Base-by-base conservation (phyloP, 2,888 invertebrate species). In the Gastrophysa polygoni region DNA sequence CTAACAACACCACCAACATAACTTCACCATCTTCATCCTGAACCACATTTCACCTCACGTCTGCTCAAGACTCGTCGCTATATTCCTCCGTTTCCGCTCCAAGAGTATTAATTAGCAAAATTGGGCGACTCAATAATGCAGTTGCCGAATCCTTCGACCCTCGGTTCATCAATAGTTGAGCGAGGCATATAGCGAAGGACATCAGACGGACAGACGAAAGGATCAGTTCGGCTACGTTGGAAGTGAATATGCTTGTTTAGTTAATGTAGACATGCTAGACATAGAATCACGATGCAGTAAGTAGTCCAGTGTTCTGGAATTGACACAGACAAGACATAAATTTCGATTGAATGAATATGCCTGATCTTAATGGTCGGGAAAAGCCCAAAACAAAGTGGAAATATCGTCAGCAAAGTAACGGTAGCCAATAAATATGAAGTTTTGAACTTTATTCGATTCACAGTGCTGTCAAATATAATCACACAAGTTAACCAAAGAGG, bases 231-330 rank as follows among this genome's bases (percentile, higher is more conserved):
- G 74, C 73, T 69, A 70, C 67, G 71, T 70, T 73, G 74, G 76
- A 75, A 77, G 54, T 43, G 54, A 54, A 54, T 54, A 44, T 77
- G 71, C 77, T 77, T 78, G 77, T 77, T 76, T 74, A 74, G 74
- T 75, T 77, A 77, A 77, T 77, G 77, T 75, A 75, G 75, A 74
- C 76, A 75, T 64, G n/a, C n/a, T n/a, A n/a, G n/a, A n/a, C n/a
- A n/a, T n/a, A n/a, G n/a, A n/a, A n/a, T n/a, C n/a, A n/a, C n/a
- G n/a, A n/a, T n/a, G n/a, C n/a, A n/a, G n/a, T n/a, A n/a, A n/a
- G n/a, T n/a, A n/a, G n/a, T n/a, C n/a, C n/a, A 24, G 24, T 3
- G 3, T 24, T 7, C 7, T 24, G 7, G 24, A 3, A 24, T 7
- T 24, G 3, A 24, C 24, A 5, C 24, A 24, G 24, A 24, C 24